Conservation (phyloP, 1,140 invertebrate genomes). For the Plutomurus gul region DNA sequence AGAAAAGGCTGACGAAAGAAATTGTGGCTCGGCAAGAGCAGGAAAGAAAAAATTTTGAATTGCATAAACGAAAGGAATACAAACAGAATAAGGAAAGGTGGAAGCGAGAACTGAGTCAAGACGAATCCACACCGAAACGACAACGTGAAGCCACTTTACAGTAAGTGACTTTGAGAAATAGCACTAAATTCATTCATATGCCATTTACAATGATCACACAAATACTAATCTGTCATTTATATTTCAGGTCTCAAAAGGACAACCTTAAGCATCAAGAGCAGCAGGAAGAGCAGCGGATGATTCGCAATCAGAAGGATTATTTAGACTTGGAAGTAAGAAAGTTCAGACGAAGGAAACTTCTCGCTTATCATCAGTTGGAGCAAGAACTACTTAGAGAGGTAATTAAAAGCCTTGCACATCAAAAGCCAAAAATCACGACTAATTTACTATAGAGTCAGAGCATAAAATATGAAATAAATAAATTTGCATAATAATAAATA, state of each 20-base stretch:
- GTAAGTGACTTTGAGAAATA: conserved; percentile 58
- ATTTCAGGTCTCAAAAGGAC: conserved; percentile 81
- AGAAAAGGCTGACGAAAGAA: conserved; percentile 93
- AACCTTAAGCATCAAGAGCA: conserved; percentile 88
- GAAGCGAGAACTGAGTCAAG: conserved; percentile 89
- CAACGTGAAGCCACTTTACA: conserved; percentile 87
- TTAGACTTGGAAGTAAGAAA: conserved; percentile 90
- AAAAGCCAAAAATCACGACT: too few relatives aligned
- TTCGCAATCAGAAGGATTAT: conserved; percentile 86
- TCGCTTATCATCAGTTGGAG: conserved; percentile 84
- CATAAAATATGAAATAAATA: background rate
- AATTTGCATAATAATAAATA: background rate
- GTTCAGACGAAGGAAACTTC: conserved; percentile 86
- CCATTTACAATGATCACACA: background rate
- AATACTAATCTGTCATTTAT: background rate
- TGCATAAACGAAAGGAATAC: conserved; percentile 95
- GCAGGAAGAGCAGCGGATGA: conserved; percentile 83
- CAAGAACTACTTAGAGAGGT: conserved; percentile 89
- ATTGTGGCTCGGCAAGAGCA: conserved; percentile 85
- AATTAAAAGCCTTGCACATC: conserved; percentile 25
- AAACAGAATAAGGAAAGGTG: conserved; percentile 96
- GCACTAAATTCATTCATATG: background rate
- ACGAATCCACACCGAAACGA: conserved; percentile 88
- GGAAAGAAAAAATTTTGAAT: conserved; percentile 85
- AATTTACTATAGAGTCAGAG: too few relatives aligned